Percentiles rank a stretch among this genome's conserved stretches.
Conservation (phyloP, 2,888 invertebrate species). For the Zygothrica quintamaculata region DNA sequence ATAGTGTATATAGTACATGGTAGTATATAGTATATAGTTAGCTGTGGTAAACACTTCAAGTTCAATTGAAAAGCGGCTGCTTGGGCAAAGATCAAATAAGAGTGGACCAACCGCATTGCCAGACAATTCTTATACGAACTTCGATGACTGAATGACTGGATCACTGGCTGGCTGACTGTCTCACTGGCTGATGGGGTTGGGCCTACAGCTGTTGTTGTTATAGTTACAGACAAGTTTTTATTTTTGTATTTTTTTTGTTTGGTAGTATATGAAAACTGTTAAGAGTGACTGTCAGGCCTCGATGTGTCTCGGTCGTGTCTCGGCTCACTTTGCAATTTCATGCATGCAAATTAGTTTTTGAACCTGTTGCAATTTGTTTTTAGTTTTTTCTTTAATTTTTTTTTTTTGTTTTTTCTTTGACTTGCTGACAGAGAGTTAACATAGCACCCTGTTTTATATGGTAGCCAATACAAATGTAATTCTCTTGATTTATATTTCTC, state of each 20-base stretch:
- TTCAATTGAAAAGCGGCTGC: conserved; percentile 72
- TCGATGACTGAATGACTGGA: not conserved
- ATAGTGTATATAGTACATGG: no score
- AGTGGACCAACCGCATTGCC: conserved; percentile 71
- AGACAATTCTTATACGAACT: conserved; percentile 56
- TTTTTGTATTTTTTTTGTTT: conserved; percentile 9
- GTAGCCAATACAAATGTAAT: no score
- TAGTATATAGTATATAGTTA: no score
- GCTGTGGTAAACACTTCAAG: conserved; percentile 67
- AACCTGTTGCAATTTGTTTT: conserved; percentile 75
- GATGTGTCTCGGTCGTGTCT: conserved; percentile 71
- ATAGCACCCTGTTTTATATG: no score
- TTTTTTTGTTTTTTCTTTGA: no score
- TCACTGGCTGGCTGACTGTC: not conserved
- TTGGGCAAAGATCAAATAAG: conserved; percentile 62
- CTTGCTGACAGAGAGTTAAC: conserved; percentile 42
- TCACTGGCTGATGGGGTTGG: conserved; percentile 25
- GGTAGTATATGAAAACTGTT: conserved; percentile 37
- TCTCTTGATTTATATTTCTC: not conserved
- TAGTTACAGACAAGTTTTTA: conserved; percentile 45
- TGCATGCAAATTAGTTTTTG: conserved; percentile 80
- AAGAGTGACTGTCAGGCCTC: conserved; percentile 53
- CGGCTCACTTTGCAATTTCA: conserved; percentile 63
- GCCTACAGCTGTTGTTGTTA: conserved; percentile 52
- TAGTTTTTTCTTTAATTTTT: no score